A percentile compares a stretch with the other conserved stretches of the same genome.
Evolutionary conservation across 2,113 vertebrate genomes (phyloP).

Genomic region (Erinaceus europaeus): DNA sequence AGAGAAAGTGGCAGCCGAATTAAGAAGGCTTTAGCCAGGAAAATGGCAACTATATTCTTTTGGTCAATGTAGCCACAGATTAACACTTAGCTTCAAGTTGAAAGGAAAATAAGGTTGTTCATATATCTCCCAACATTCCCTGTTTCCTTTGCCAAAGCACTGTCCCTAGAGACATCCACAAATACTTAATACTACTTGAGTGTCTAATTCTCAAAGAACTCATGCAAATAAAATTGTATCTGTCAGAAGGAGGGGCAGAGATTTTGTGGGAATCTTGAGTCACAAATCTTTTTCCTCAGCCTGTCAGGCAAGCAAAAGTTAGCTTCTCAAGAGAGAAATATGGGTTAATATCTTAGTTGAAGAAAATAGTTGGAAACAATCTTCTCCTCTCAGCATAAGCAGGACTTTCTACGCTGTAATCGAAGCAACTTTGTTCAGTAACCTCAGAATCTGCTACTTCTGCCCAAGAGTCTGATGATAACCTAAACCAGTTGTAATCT

Average conservation of each 20-base stretch:
- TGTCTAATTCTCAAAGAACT: neutral
- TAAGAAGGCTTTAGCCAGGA: neutral
- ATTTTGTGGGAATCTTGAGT: neutral
- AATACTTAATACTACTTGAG: neutral
- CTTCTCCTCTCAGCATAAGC: no score
- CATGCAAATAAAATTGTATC: neutral
- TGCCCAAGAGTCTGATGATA: no score
- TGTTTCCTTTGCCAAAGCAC: neutral
- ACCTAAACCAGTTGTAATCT: no score
- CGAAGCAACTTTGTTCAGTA: no score
- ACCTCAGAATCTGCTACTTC: no score
- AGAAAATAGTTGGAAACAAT: no score
- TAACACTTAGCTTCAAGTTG: neutral
- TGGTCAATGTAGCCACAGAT: neutral
- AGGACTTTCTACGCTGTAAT: no score
- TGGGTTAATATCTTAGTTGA: no score
- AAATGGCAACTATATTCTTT: neutral
- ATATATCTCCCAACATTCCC: neutral
- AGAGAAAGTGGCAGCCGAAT: neutral
- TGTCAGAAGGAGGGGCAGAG: neutral
- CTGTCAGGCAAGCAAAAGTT: no score
- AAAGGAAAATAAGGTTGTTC: neutral
- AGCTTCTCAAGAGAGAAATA: no score
- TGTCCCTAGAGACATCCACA: neutral
- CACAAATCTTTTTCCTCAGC: neutral